Evolutionary conservation across 2,797 vertebrate genomes (phyloP).

Genomic region (Botia almorhae): DNA sequence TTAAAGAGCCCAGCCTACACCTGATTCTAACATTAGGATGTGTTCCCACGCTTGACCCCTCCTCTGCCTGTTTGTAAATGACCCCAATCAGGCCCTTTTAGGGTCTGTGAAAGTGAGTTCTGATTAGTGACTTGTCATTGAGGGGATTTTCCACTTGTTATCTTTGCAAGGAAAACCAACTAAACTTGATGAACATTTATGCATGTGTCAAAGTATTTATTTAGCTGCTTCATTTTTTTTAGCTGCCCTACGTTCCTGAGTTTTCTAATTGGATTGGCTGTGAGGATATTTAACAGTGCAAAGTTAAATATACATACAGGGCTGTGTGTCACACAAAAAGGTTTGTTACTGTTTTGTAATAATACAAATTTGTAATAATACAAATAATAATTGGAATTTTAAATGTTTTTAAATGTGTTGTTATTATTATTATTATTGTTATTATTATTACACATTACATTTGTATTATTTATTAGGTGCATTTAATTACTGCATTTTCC

Average conservation of each 20-base stretch:
- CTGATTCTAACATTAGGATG: constrained; percentile 64
- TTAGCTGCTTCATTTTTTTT: neutral
- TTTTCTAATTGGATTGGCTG: neutral
- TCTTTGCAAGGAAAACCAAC: constrained; percentile 19
- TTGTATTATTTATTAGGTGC: no score
- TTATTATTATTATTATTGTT: no score
- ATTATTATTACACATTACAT: no score
- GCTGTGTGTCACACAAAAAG: no score
- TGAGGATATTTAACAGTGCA: no score
- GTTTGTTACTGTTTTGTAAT: no score
- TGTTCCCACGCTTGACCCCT: constrained; percentile 60
- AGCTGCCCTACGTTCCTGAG: neutral
- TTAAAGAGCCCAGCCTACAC: constrained; percentile 54
- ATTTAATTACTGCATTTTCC: no score
- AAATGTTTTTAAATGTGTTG: no score
- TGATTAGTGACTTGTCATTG: constrained; percentile 49
- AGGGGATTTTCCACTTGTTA: constrained; percentile 30
- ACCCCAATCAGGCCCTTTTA: constrained; percentile 59
- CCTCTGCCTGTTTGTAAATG: constrained; percentile 51
- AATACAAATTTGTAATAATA: no score
- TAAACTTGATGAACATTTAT: constrained; percentile 3
- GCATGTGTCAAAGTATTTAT: neutral
- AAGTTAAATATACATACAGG: no score
- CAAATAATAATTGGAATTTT: no score
- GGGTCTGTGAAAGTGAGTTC: constrained; percentile 59